phyloP scores from a whole-genome alignment of 2,113 vertebrate genomes.

The Archocentrus centrarchus region DNA sequence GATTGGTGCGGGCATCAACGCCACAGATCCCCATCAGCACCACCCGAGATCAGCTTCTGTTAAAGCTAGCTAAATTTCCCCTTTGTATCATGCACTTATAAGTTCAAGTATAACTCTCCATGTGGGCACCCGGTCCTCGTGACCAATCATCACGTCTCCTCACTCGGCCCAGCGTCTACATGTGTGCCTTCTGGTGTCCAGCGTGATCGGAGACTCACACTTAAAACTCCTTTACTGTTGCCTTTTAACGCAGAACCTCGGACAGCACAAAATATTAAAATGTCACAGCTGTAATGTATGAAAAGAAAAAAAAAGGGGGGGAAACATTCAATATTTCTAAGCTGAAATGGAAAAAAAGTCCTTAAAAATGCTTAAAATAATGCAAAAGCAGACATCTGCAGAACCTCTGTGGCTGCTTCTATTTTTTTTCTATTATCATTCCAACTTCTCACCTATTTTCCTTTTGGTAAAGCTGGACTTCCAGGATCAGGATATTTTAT shows the following conservation, averaged over 20 bases:
- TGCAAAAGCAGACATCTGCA: not conserved
- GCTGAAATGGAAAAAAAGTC: not conserved
- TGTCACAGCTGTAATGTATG: fast-evolving
- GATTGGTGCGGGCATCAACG: not conserved
- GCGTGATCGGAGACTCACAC: slow-evolving; percentile 7
- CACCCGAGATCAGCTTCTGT: not conserved
- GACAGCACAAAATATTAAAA: slow-evolving; percentile 5
- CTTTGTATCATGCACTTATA: not conserved
- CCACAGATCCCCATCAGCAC: not conserved
- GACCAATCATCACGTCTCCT: slow-evolving; percentile 15
- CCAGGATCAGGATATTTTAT: not conserved
- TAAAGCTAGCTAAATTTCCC: not conserved
- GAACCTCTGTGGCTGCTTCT: not conserved
- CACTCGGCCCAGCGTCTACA: slow-evolving; percentile 37
- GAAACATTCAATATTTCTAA: not conserved
- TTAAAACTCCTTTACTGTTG: slow-evolving; percentile 22
- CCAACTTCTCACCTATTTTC: not conserved
- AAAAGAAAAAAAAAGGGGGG: not conserved
- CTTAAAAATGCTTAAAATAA: not conserved
- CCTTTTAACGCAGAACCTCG: slow-evolving; percentile 29
- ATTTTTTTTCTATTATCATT: not conserved
- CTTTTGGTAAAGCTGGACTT: slow-evolving; percentile 4
- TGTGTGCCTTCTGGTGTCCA: slow-evolving; percentile 72
- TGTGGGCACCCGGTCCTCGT: not conserved
- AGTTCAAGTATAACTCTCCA: not conserved